Conservation (phyloP, 2,113 vertebrate species). For the Silurus glanis region DNA sequence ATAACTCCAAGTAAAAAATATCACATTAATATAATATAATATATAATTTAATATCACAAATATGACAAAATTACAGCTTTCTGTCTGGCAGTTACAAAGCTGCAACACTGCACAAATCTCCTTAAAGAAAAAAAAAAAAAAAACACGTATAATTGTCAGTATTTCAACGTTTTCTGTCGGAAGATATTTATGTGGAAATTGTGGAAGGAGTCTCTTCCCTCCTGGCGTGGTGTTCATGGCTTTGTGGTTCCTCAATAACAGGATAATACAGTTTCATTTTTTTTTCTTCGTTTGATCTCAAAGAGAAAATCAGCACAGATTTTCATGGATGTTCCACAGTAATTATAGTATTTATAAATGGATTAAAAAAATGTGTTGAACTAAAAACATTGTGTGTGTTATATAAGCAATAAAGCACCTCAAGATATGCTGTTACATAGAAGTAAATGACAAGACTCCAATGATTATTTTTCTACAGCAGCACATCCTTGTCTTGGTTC, state of each 20-base stretch:
- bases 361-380: neutral
- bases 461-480: neutral
- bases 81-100: neutral
- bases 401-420: neutral
- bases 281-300: neutral
- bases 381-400: neutral
- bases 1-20: too few species aligned
- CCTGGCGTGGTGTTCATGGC: too few species aligned
- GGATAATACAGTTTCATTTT: neutral
- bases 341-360: neutral
- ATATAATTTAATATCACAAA: too few species aligned
- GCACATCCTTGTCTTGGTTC: neutral
- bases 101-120: neutral
- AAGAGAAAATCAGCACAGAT: neutral
- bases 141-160: neutral
- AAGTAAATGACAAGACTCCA: neutral
- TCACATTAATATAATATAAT: too few species aligned
- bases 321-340: neutral
- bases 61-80: neutral
- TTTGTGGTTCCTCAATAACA: neutral
- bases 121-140: neutral
- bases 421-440: neutral
- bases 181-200: neutral
- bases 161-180: neutral
- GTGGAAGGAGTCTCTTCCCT: neutral